phyloP scores from a whole-genome alignment of 23 tunicate species.

The Aplidium turbinatum region DNA sequence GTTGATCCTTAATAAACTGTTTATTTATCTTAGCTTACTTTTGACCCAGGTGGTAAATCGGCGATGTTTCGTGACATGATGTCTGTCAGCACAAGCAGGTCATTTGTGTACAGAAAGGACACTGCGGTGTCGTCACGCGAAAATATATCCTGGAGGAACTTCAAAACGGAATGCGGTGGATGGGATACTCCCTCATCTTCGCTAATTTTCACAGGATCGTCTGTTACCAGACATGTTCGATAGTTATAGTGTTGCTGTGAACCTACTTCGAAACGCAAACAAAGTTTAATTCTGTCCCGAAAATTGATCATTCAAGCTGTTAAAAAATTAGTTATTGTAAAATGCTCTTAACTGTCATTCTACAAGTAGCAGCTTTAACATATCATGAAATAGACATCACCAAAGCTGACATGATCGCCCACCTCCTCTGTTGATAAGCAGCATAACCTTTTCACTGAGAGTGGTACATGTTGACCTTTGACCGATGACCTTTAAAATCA shows the following conservation, averaged over 20 bases:
- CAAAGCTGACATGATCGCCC: not conserved
- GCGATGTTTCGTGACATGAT: slow-evolving; percentile 68
- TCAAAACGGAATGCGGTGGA: slow-evolving; percentile 72
- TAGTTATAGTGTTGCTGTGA: not conserved
- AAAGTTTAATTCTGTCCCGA: not conserved
- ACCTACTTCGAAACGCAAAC: not conserved
- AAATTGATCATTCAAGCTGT: too few relatives aligned
- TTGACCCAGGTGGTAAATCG: slow-evolving; percentile 65
- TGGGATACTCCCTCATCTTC: slow-evolving; percentile 24
- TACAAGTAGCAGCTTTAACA: too few relatives aligned
- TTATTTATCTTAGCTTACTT: too few relatives aligned
- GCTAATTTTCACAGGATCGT: slow-evolving; percentile 61
- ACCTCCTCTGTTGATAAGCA: slow-evolving; percentile 88
- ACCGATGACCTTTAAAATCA: slow-evolving; percentile 41
- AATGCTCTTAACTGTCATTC: too few relatives aligned
- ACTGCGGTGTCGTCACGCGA: slow-evolving; percentile 44
- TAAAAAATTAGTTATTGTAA: too few relatives aligned
- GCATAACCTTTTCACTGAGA: slow-evolving; percentile 75
- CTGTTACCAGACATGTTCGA: too few relatives aligned
- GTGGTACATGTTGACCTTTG: slow-evolving; percentile 36
- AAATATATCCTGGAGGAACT: slow-evolving; percentile 82
- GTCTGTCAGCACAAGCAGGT: slow-evolving; percentile 74
- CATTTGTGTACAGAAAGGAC: slow-evolving; percentile 83
- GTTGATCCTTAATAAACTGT: too few relatives aligned
- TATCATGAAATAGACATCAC: not conserved